Percentiles rank a stretch among this genome's conserved stretches.
These are phyloP conservation scores for Streblospio benedicti DNA, from an alignment of 1,140 invertebrate genomes.

Conservation along the genomic window DNA sequence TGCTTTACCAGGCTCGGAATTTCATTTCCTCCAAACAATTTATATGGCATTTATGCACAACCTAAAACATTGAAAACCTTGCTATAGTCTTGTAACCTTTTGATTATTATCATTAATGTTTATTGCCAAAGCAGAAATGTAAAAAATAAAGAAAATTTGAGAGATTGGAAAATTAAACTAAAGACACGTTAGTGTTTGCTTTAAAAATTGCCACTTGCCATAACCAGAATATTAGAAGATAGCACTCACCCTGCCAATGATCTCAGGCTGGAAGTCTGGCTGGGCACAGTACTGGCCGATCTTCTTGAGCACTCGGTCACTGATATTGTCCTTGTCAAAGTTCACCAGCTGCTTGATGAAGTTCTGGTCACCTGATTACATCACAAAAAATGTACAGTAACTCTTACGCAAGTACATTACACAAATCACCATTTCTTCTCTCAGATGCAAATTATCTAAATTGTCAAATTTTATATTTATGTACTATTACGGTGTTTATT, in stretches of 20 bases:
- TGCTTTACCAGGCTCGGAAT: too few species aligned
- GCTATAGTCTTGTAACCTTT: too few species aligned
- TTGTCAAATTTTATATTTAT: neutral
- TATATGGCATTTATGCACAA: too few species aligned
- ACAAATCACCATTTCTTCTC: too few species aligned
- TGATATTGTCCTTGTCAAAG: conserved; percentile 79
- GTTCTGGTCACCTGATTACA: conserved; percentile 48
- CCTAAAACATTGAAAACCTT: too few species aligned
- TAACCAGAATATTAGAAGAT: too few species aligned
- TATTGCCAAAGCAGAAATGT: neutral
- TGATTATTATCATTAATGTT: too few species aligned
- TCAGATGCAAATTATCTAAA: neutral
- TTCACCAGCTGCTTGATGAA: conserved; percentile 61
- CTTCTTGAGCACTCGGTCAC: conserved; percentile 68
- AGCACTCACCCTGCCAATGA: conserved; percentile 52
- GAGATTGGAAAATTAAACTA: neutral
- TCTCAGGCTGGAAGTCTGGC: conserved; percentile 75
- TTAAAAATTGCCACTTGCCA: neutral
- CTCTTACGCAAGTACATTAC: too few species aligned
- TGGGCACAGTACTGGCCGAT: conserved; percentile 68
- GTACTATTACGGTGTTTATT: too few species aligned
- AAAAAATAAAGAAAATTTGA: neutral
- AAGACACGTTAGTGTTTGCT: neutral
- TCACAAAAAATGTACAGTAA: conserved; percentile 9
- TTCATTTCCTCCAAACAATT: too few species aligned